Percentiles rank a stretch among this genome's conserved stretches.
These are phyloP conservation scores for Myiopsitta monachus DNA, from an alignment of 2,113 vertebrate species.

Conservation along the genomic window DNA sequence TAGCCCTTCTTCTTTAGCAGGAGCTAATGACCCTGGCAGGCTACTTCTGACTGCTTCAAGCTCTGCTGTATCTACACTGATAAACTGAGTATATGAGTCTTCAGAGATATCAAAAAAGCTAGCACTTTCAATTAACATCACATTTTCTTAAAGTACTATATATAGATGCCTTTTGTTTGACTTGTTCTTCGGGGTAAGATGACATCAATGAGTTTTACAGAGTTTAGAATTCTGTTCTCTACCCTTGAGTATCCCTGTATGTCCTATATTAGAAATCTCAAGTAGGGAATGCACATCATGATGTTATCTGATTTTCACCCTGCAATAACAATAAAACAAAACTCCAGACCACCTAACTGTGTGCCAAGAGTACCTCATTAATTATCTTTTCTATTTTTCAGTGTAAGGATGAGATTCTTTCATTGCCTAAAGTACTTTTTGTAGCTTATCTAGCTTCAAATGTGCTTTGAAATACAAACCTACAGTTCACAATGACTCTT, in stretches of 20 bases:
- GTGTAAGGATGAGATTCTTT: constrained; percentile 1
- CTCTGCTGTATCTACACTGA: not conserved
- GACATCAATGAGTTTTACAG: not conserved
- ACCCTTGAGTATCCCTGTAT: not conserved
- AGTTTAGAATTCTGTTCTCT: constrained; percentile 9
- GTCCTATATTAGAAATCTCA: not conserved
- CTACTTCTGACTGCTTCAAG: not conserved
- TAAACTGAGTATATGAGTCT: not conserved
- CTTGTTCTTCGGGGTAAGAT: not conserved
- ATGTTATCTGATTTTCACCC: not conserved
- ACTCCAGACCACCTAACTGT: not conserved
- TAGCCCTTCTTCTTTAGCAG: not conserved
- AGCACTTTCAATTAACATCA: not conserved
- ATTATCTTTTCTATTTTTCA: constrained; percentile 34
- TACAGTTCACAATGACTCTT: not conserved
- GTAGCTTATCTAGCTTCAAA: constrained; percentile 43
- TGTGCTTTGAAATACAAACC: constrained; percentile 42
- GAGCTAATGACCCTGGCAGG: not conserved
- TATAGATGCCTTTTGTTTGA: not conserved
- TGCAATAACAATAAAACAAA: constrained; percentile 19
- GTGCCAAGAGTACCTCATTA: not conserved
- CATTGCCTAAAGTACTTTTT: constrained; percentile 29
- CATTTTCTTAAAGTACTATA: not conserved
- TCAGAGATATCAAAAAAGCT: not conserved
- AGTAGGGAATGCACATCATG: not conserved